Conservation (phyloP, 1,140 invertebrate genomes). For the Eubasilissa regina region DNA sequence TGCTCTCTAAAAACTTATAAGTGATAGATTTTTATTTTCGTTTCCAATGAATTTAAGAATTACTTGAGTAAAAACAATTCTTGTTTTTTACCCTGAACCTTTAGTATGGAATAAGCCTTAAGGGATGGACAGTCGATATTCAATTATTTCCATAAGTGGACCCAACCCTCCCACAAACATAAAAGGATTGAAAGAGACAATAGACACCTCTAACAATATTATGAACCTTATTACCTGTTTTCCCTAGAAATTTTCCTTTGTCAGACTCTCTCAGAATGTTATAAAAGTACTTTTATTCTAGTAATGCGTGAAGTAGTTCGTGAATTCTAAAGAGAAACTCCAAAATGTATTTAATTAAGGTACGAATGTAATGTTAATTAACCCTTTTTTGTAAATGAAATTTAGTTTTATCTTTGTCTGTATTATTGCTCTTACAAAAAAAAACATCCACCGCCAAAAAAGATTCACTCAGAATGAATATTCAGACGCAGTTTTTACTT, state of each 20-base stretch:
- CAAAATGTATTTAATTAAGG: conserved; percentile 1
- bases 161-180: conserved; percentile 10
- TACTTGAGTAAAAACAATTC: too few relatives aligned
- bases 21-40: too few relatives aligned
- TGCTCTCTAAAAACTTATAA: too few relatives aligned
- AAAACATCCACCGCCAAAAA: too few relatives aligned
- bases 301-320: neutral
- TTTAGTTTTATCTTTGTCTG: neutral
- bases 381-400: neutral
- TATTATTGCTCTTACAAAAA: neutral
- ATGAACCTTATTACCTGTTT: conserved; percentile 21
- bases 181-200: conserved; percentile 31
- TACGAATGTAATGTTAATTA: neutral
- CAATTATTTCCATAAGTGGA: conserved; percentile 40
- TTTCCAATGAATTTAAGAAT: too few relatives aligned
- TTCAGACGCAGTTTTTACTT: too few relatives aligned
- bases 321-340: neutral
- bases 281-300: conserved; percentile 13
- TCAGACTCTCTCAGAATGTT: neutral
- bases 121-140: conserved; percentile 27
- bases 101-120: conserved; percentile 24
- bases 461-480: too few relatives aligned
- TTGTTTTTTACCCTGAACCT: neutral
- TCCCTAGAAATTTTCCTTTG: conserved; percentile 6
- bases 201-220: conserved; percentile 7